phyloP scores from a whole-genome alignment of 1,140 invertebrate genomes.

The Drosophila arizonae region DNA sequence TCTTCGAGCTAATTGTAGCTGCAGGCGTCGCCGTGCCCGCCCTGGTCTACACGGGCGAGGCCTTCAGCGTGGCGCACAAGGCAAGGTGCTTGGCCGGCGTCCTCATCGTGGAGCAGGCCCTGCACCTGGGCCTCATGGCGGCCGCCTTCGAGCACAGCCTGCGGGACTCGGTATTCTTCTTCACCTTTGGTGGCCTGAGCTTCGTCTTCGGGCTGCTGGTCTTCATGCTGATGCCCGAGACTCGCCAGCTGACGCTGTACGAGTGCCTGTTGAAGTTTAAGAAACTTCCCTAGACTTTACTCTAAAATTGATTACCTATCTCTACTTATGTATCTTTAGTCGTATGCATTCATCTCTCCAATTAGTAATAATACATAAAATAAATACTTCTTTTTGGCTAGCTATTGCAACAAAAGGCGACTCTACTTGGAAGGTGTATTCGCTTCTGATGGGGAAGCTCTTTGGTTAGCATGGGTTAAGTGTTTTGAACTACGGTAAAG shows the following conservation, averaged over 20 bases:
- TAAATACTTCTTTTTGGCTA: background rate
- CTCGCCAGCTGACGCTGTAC: slow-evolving; percentile 62
- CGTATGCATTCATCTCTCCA: slow-evolving; percentile 39
- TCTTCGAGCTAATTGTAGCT: slow-evolving; percentile 68
- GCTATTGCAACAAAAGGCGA: no score
- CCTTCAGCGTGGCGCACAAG: slow-evolving; percentile 67
- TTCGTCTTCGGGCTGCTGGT: slow-evolving; percentile 62
- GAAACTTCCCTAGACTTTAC: slow-evolving; percentile 54
- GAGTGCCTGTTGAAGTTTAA: slow-evolving; percentile 77
- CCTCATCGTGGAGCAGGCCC: slow-evolving; percentile 60
- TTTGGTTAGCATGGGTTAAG: slow-evolving; percentile 2
- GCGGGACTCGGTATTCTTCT: slow-evolving; percentile 64
- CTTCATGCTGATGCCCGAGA: slow-evolving; percentile 72
- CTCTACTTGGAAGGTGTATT: no score
- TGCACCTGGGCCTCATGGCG: slow-evolving; percentile 60
- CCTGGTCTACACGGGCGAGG: slow-evolving; percentile 66
- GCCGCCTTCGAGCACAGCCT: slow-evolving; percentile 57
- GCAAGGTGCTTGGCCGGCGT: slow-evolving; percentile 55
- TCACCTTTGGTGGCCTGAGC: slow-evolving; percentile 62
- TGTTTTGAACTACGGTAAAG: background rate
- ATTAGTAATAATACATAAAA: slow-evolving; percentile 10
- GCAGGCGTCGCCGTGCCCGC: slow-evolving; percentile 66
- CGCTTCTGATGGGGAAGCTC: no score
- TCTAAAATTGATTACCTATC: slow-evolving; percentile 18
- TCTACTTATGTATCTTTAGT: slow-evolving; percentile 36